These are phyloP conservation scores for Epinotia brunnichana DNA, from an alignment of 2,888 invertebrate species.

Conservation along the genomic window DNA sequence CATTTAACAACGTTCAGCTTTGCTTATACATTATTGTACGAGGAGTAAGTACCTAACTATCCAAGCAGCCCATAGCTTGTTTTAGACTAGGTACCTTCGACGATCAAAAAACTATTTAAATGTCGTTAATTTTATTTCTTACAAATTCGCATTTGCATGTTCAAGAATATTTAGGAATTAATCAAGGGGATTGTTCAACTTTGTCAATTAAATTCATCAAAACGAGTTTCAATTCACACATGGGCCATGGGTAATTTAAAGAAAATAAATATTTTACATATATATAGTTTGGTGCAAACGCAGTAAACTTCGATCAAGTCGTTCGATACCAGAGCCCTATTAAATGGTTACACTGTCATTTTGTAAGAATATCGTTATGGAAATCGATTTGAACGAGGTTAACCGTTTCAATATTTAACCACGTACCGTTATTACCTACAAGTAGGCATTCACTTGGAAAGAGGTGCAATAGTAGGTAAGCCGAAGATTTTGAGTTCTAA, in stretches of 20 bases:
- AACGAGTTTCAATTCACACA: background rate
- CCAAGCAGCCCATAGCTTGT: background rate
- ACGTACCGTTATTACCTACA: too few relatives aligned
- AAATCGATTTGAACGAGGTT: too few relatives aligned
- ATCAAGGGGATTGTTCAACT: background rate
- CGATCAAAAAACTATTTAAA: too few relatives aligned
- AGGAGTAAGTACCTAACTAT: background rate
- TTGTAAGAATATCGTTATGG: too few relatives aligned
- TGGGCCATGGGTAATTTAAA: background rate
- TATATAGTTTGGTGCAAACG: background rate
- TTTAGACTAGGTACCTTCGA: background rate
- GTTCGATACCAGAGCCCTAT: too few relatives aligned
- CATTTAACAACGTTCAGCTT: background rate
- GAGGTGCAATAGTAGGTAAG: too few relatives aligned
- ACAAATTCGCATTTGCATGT: background rate
- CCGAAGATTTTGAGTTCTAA: too few relatives aligned
- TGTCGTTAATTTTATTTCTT: background rate
- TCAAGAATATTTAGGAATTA: background rate
- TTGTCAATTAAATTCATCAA: background rate
- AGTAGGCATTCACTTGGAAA: too few relatives aligned
- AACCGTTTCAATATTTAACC: too few relatives aligned
- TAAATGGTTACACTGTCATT: too few relatives aligned
- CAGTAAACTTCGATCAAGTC: too few relatives aligned
- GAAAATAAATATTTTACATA: too few relatives aligned
- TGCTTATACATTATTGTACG: background rate